A percentile compares a stretch with the other conserved stretches of the same genome.
These are phyloP conservation scores for Drosophila algonquin DNA, from an alignment of 2,888 invertebrate genomes.

Conservation along the genomic window DNA sequence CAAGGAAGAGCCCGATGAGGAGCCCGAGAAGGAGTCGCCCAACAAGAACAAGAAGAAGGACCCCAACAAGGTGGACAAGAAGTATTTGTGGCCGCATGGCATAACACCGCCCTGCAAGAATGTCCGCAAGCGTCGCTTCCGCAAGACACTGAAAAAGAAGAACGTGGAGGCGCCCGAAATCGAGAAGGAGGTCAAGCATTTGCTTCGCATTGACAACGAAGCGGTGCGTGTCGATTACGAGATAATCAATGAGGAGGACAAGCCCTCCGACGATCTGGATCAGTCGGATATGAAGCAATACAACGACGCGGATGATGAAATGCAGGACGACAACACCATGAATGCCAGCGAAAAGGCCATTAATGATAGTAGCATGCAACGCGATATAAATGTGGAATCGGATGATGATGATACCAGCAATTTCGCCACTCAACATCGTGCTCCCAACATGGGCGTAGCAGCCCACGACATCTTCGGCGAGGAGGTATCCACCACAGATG, in stretches of 20 bases:
- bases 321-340: slow-evolving; percentile 76
- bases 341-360: slow-evolving; percentile 68
- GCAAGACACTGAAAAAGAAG: slow-evolving; percentile 98
- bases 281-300: slow-evolving; percentile 74
- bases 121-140: slow-evolving; percentile 94
- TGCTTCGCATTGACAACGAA: slow-evolving; percentile 96
- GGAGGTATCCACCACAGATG: slow-evolving; percentile 94
- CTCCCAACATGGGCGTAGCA: slow-evolving; percentile 84
- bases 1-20: slow-evolving; percentile 92
- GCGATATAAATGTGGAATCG: slow-evolving; percentile 82
- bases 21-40: slow-evolving; percentile 89
- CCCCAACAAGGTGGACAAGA: slow-evolving; percentile 92
- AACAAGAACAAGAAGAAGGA: slow-evolving; percentile 93
- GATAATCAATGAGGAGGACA: slow-evolving; percentile 94
- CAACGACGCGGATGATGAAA: slow-evolving; percentile 76
- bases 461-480: slow-evolving; percentile 96
- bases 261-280: slow-evolving; percentile 72
- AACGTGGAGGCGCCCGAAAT: slow-evolving; percentile 98
- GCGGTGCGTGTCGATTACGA: slow-evolving; percentile 95
- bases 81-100: slow-evolving; percentile 97
- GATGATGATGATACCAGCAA: slow-evolving; percentile 80
- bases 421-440: slow-evolving; percentile 54
- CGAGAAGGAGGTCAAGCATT: slow-evolving; percentile 97
- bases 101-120: slow-evolving; percentile 98
- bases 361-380: slow-evolving; percentile 74